phyloP scores from a whole-genome alignment of 1,140 invertebrate genomes.

The Tetramorium alpestre region DNA sequence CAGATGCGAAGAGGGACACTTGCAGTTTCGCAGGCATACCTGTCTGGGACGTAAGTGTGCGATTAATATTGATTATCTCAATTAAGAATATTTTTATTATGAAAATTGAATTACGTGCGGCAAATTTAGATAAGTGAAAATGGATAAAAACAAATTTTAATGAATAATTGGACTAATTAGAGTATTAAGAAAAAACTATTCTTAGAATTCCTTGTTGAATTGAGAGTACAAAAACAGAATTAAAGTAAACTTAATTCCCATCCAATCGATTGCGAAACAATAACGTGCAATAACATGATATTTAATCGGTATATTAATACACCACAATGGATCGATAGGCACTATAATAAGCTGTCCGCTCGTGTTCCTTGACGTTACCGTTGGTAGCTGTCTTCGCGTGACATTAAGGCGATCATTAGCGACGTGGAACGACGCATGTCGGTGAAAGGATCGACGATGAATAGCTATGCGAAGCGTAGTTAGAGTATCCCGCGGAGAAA shows the following conservation, averaged over 20 bases:
- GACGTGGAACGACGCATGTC: background rate
- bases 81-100: background rate
- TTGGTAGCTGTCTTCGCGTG: conserved; percentile 20
- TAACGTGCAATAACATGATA: background rate
- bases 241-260: background rate
- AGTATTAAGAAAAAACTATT: background rate
- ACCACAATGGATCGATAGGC: background rate
- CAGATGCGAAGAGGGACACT: conserved; percentile 92
- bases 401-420: conserved; percentile 40
- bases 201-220: background rate
- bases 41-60: conserved; percentile 93
- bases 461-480: conserved; percentile 14
- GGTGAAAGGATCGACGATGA: conserved; percentile 35
- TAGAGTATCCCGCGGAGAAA: background rate
- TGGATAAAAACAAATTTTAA: background rate
- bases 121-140: background rate
- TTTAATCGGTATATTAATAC: conserved; percentile 21
- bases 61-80: background rate
- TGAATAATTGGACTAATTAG: background rate
- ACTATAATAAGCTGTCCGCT: background rate
- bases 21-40: conserved; percentile 94
- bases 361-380: conserved; percentile 8
- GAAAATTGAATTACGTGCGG: background rate
- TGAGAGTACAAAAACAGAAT: background rate
- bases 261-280: background rate